Percentiles rank a stretch among this genome's conserved stretches.
phyloP scores from a whole-genome alignment of 2,113 vertebrate genomes.

The Trachemys scripta region DNA sequence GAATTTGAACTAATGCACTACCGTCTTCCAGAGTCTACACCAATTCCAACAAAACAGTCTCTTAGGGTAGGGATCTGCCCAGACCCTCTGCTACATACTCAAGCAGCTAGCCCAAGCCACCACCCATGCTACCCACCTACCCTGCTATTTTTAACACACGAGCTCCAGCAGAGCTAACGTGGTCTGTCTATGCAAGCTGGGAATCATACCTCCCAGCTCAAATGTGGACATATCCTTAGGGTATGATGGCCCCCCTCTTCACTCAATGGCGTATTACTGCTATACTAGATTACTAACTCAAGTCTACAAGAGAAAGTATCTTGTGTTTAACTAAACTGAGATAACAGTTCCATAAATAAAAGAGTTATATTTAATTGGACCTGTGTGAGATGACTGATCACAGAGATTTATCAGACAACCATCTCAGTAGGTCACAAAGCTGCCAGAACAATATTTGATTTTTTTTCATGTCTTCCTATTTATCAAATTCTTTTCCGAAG shows the following conservation, averaged over 20 bases:
- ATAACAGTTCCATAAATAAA: neutral
- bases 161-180: neutral
- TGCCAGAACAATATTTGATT: neutral
- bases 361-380: rapidly evolving
- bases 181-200: neutral
- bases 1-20: neutral
- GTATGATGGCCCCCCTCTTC: neutral
- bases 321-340: neutral
- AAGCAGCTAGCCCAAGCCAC: neutral
- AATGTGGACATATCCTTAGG: neutral
- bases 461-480: neutral
- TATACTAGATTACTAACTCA: neutral
- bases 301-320: neutral
- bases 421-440: neutral
- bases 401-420: rapidly evolving
- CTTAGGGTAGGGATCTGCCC: neutral
- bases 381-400: neutral
- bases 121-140: neutral
- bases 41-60: neutral
- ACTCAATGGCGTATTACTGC: neutral
- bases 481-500: constrained; percentile 15
- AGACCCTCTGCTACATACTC: neutral
- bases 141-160: neutral
- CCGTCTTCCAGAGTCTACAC: neutral
- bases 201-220: neutral